A percentile compares a stretch with the other conserved stretches of the same genome.
phyloP scores from a whole-genome alignment of 2,888 invertebrate genomes.

The Spicauda simplicius region DNA sequence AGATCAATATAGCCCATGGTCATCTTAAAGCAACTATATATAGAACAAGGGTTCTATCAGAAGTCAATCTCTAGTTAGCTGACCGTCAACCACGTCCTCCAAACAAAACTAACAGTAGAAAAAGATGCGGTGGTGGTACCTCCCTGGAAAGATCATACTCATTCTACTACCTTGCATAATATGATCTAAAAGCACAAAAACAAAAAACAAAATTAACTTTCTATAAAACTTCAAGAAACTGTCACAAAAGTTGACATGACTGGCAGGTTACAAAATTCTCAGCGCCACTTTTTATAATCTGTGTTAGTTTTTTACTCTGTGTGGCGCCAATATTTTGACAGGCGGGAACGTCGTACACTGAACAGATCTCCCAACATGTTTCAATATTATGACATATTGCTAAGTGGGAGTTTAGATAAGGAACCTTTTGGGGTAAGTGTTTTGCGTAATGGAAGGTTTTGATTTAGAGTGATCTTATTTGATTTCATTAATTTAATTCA shows the following conservation, averaged over 20 bases:
- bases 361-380: slow-evolving; percentile 56
- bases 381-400: slow-evolving; percentile 71
- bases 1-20: no score
- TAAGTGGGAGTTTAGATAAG: slow-evolving; percentile 74
- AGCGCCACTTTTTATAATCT: slow-evolving; percentile 46
- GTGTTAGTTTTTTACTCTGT: slow-evolving; percentile 35
- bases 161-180: no score
- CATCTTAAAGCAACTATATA: no score
- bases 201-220: not conserved
- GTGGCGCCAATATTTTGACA: slow-evolving; percentile 75
- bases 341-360: slow-evolving; percentile 56
- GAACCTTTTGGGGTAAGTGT: slow-evolving; percentile 55
- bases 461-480: slow-evolving; percentile 39
- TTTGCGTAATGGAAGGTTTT: slow-evolving; percentile 36
- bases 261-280: slow-evolving; percentile 23
- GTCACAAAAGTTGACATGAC: slow-evolving; percentile 23
- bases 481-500: slow-evolving; percentile 28
- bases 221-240: slow-evolving; percentile 4
- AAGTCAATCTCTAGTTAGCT: no score
- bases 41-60: no score
- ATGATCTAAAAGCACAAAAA: not conserved
- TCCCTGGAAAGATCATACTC: no score
- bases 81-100: no score
- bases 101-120: no score
- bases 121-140: no score